phyloP scores from a whole-genome alignment of 2,888 invertebrate genomes.

The Axea sp. region DNA sequence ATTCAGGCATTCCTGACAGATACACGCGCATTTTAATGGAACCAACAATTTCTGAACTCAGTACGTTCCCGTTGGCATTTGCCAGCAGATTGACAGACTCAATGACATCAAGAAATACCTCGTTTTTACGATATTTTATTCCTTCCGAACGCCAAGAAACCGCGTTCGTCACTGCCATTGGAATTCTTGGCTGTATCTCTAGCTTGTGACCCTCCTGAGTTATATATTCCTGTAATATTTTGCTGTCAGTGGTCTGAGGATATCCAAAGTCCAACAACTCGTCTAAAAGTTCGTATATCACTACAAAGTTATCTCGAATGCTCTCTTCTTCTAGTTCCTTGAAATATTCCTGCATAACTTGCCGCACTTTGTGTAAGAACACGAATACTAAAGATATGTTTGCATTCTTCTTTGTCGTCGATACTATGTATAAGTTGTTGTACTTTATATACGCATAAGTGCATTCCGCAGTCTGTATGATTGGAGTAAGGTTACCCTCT shows the following conservation, averaged over 20 bases:
- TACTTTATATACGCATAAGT: conserved; percentile 98
- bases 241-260: conserved; percentile 98
- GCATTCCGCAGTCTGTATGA: conserved; percentile 92
- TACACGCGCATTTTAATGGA: conserved; percentile 99
- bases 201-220: conserved; percentile 99
- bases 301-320: conserved; percentile 98
- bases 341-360: conserved; percentile 97
- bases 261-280: conserved; percentile 99
- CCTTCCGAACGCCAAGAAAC: conserved; percentile 99
- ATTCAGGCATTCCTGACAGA: conserved; percentile 98
- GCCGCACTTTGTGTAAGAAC: conserved; percentile 97
- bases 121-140: conserved; percentile 99
- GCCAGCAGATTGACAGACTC: conserved; percentile 98
- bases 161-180: conserved; percentile 99
- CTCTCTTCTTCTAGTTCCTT: conserved; percentile 99
- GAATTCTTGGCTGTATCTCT: conserved; percentile 97
- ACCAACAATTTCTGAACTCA: conserved; percentile 98
- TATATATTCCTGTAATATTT: conserved; percentile 98
- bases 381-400: conserved; percentile 98
- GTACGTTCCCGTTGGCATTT: conserved; percentile 97
- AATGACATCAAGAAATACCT: conserved; percentile 99
- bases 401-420: conserved; percentile 97
- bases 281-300: conserved; percentile 97
- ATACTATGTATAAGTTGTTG: conserved; percentile 98
- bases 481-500: conserved; percentile 94